A percentile compares a stretch with the other conserved stretches of the same genome.
phyloP scores from a whole-genome alignment of 1,140 invertebrate species.

The Calephelis nemesis region DNA sequence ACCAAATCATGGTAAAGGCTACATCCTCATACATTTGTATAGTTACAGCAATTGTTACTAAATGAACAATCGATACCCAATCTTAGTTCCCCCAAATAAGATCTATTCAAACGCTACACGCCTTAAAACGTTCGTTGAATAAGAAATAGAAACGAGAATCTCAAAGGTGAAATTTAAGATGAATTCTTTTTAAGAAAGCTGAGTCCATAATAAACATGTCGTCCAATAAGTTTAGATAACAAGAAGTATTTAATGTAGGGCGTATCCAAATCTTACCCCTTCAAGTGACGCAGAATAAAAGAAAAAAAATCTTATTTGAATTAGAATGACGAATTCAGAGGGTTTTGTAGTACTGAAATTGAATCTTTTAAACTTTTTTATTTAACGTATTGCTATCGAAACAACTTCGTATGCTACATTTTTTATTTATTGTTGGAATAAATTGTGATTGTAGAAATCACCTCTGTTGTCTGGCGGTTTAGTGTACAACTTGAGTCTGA shows the following conservation, averaged over 20 bases:
- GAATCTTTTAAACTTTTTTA: not conserved
- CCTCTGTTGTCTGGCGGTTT: too few species aligned
- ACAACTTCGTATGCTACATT: too few species aligned
- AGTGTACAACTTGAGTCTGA: too few species aligned
- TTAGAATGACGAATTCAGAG: slow-evolving; percentile 64
- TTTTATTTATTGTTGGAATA: too few species aligned
- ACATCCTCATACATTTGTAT: slow-evolving; percentile 59
- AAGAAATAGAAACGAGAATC: slow-evolving; percentile 61
- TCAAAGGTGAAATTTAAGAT: slow-evolving; percentile 61
- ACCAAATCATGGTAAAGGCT: slow-evolving; percentile 33
- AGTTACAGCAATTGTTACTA: slow-evolving; percentile 52
- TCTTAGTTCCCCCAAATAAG: slow-evolving; percentile 61
- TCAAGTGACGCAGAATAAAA: slow-evolving; percentile 64
- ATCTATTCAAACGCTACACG: slow-evolving; percentile 48
- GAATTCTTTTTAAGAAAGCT: slow-evolving; percentile 67
- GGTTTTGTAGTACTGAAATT: not conserved
- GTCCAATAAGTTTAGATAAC: slow-evolving; percentile 71
- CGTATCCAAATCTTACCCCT: slow-evolving; percentile 70
- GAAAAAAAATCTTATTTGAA: slow-evolving; percentile 73
- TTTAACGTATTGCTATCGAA: not conserved
- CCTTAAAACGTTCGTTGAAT: slow-evolving; percentile 46
- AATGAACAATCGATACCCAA: slow-evolving; percentile 62
- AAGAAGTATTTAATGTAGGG: slow-evolving; percentile 66
- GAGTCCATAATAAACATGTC: slow-evolving; percentile 75
- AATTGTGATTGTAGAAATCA: too few species aligned